phyloP scores from a whole-genome alignment of 2,888 invertebrate species.

The Carcina quercana region DNA sequence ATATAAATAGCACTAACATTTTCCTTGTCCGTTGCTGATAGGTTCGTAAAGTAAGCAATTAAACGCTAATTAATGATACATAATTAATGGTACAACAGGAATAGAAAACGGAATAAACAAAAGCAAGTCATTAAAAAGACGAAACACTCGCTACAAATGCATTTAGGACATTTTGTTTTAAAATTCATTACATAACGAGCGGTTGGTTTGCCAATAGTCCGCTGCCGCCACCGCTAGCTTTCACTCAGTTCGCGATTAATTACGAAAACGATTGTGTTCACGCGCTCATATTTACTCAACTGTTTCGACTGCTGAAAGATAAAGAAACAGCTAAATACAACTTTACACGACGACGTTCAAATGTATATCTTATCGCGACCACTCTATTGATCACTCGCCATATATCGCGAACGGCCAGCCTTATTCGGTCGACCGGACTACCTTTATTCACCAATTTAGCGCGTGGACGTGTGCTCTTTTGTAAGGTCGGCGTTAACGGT shows the following conservation, averaged over 20 bases:
- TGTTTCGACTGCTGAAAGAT: constrained; percentile 66
- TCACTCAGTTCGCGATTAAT: constrained; percentile 65
- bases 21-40: too few species aligned
- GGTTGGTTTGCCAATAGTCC: constrained; percentile 23
- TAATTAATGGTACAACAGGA: too few species aligned
- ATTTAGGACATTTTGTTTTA: constrained; percentile 61
- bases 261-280: constrained; percentile 61
- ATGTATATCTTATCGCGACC: constrained; percentile 66
- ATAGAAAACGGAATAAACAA: constrained; percentile 21
- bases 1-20: too few species aligned
- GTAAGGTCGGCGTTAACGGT: constrained; percentile 65
- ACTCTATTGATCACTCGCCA: constrained; percentile 69
- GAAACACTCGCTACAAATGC: too few species aligned
- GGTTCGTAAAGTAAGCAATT: too few species aligned
- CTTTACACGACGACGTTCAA: constrained; percentile 48
- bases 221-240: constrained; percentile 51
- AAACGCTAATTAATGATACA: too few species aligned
- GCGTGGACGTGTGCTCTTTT: constrained; percentile 53
- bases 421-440: constrained; percentile 61
- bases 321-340: constrained; percentile 59
- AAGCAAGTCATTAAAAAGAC: constrained; percentile 34
- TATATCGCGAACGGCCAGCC: constrained; percentile 65
- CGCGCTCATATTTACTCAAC: constrained; percentile 67
- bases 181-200: constrained; percentile 68
- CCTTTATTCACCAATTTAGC: constrained; percentile 68